Percentiles rank a stretch among this genome's conserved stretches.
phyloP scores from a whole-genome alignment of 2,888 invertebrate genomes.

The Andrena bicolor region DNA sequence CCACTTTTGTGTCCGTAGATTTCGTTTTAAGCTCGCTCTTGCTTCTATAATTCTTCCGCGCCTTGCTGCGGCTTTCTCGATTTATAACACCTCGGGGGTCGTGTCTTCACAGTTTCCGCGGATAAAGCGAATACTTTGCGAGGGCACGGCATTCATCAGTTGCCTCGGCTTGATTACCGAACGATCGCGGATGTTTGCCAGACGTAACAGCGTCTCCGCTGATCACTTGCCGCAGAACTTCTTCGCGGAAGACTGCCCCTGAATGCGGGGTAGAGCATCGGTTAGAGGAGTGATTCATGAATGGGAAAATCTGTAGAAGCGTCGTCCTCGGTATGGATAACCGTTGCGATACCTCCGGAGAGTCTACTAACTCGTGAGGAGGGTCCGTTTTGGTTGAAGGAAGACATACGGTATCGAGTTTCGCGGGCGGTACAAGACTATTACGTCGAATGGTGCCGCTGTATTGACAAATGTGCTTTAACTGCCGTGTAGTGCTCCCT shows the following conservation, averaged over 20 bases:
- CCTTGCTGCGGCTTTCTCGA: not conserved
- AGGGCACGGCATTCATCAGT: not conserved
- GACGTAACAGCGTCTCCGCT: not conserved
- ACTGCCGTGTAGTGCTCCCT: conserved; percentile 41
- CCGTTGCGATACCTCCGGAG: conserved; percentile 36
- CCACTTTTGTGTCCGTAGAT: conserved; percentile 13
- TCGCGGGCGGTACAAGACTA: conserved; percentile 47
- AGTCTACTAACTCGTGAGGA: conserved; percentile 60
- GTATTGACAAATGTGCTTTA: conserved; percentile 72
- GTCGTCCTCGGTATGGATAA: conserved; percentile 30
- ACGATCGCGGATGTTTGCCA: not conserved
- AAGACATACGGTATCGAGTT: conserved; percentile 70
- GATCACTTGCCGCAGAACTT: conserved; percentile 9
- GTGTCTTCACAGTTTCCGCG: no score
- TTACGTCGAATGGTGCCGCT: conserved; percentile 46
- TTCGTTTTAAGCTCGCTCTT: not conserved
- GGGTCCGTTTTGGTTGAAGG: conserved; percentile 73
- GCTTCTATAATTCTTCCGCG: not conserved
- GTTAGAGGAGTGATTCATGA: conserved; percentile 58
- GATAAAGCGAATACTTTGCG: not conserved
- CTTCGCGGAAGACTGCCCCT: conserved; percentile 20
- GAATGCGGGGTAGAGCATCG: conserved; percentile 27
- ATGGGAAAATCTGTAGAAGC: conserved; percentile 64
- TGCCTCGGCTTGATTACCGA: not conserved
- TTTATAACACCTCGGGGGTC: no score